Evolutionary conservation across 2,113 vertebrate genomes (phyloP).

Genomic region (Silurus glanis): DNA sequence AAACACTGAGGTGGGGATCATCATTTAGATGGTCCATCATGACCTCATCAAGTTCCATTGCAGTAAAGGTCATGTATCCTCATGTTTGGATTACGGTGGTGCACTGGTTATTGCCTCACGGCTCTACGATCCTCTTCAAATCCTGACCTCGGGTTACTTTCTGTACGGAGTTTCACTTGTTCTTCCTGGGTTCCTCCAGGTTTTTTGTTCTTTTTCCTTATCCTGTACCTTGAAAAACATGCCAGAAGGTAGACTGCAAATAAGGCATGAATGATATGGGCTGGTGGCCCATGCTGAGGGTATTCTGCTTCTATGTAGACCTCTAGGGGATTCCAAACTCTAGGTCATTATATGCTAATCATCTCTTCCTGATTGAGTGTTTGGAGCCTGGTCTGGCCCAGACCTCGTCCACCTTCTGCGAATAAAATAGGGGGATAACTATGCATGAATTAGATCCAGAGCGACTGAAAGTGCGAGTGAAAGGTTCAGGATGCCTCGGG

Average conservation of each 20-base stretch:
- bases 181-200: not conserved
- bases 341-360: not conserved
- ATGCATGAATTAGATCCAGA: not conserved
- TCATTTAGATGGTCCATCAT: too few relatives aligned
- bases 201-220: not conserved
- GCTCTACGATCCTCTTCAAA: not conserved
- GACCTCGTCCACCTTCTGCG: not conserved
- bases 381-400: not conserved
- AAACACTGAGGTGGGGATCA: too few relatives aligned
- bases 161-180: not conserved
- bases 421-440: not conserved
- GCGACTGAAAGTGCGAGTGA: not conserved
- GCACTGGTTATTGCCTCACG: not conserved
- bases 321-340: too few relatives aligned
- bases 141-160: not conserved
- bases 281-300: not conserved
- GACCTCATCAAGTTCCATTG: not conserved
- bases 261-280: not conserved
- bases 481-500: not conserved
- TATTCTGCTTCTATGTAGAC: too few relatives aligned
- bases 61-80: not conserved
- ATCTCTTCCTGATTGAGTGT: not conserved
- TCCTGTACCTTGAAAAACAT: not conserved
- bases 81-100: not conserved
- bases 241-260: not conserved